A percentile compares a stretch with the other conserved stretches of the same genome.
Conservation (phyloP, 2,888 invertebrate species). For the Morpho achilles region DNA sequence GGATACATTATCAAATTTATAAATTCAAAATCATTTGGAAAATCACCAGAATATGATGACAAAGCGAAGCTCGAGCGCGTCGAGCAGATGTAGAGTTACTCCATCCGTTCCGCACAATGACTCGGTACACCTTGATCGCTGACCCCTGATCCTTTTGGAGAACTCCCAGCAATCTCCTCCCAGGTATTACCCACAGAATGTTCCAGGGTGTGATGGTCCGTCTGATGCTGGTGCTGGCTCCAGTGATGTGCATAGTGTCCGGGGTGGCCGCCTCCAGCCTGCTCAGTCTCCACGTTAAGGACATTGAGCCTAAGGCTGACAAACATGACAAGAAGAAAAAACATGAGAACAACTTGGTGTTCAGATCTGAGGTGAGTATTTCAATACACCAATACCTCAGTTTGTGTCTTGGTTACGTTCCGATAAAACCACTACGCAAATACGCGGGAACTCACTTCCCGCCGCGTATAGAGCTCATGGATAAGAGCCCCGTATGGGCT, state of each 20-base stretch:
- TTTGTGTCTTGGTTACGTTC: too few species aligned
- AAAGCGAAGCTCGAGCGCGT: constrained; percentile 61
- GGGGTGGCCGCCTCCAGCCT: constrained; percentile 95
- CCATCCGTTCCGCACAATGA: constrained; percentile 72
- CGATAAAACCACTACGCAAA: too few species aligned
- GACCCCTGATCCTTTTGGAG: constrained; percentile 39
- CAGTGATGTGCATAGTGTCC: constrained; percentile 98
- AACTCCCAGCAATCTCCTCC: background rate
- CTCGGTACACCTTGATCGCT: constrained; percentile 82
- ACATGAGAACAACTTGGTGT: constrained; percentile 85
- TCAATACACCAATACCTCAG: too few species aligned
- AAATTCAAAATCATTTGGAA: too few species aligned
- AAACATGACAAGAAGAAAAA: constrained; percentile 83
- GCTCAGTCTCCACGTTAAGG: constrained; percentile 91
- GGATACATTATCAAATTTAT: too few species aligned
- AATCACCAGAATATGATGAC: constrained; percentile 49
- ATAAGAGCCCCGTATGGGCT: too few species aligned
- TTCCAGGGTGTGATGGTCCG: constrained; percentile 98
- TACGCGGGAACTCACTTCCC: too few species aligned
- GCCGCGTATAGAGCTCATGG: too few species aligned
- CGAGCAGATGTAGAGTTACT: constrained; percentile 57
- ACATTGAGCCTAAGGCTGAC: constrained; percentile 83
- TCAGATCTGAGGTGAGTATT: constrained; percentile 86
- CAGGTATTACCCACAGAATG: background rate
- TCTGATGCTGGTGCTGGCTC: constrained; percentile 97